Conservation (phyloP, 2,797 vertebrate genomes). For the Silurus lanzhouensis region DNA sequence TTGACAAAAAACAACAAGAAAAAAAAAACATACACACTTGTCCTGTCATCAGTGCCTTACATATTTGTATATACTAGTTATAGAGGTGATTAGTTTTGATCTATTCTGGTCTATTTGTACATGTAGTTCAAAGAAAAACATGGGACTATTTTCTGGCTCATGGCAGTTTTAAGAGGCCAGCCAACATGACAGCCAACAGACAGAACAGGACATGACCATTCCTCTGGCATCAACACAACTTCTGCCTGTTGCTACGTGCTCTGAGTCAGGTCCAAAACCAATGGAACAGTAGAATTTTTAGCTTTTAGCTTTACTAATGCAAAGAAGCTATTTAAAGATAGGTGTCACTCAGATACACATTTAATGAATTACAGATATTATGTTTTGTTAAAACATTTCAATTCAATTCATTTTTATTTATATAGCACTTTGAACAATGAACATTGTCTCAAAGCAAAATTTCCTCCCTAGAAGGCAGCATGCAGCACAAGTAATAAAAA, state of each 20-base stretch:
- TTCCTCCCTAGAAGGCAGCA: neutral
- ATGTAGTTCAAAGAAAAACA: slow-evolving; percentile 49
- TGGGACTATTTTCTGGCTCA: slow-evolving; percentile 49
- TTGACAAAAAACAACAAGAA: neutral
- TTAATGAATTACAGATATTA: neutral
- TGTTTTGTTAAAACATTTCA: neutral
- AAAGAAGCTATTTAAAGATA: neutral
- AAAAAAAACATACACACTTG: neutral
- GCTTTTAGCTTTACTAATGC: neutral
- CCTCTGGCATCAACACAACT: slow-evolving; percentile 42
- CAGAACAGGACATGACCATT: slow-evolving; percentile 63
- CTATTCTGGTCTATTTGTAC: slow-evolving; percentile 56
- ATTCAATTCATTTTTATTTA: no score
- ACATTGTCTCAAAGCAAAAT: no score
- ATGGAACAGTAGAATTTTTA: neutral
- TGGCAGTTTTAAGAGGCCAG: slow-evolving; percentile 56
- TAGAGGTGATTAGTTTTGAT: slow-evolving; percentile 12
- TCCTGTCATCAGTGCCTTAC: neutral
- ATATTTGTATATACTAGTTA: neutral
- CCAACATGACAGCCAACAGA: slow-evolving; percentile 50
- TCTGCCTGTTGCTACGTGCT: slow-evolving; percentile 49
- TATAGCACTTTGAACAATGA: no score
- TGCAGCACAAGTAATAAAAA: neutral
- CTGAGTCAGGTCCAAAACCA: slow-evolving; percentile 47
- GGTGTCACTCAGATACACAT: neutral